phyloP scores from a whole-genome alignment of 2,113 vertebrate species.

The human region DNA sequence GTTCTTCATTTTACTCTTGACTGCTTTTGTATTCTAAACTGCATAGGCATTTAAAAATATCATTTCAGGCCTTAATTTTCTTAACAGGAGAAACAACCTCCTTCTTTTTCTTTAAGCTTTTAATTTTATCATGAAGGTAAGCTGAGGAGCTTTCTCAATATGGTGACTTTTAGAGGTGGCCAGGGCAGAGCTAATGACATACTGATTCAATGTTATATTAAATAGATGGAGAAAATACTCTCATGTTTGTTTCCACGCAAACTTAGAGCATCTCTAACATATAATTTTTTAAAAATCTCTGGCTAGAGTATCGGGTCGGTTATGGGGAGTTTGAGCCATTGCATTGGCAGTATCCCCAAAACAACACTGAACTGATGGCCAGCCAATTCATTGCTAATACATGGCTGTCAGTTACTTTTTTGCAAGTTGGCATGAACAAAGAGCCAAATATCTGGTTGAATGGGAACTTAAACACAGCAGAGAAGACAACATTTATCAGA shows the following conservation, averaged over 20 bases:
- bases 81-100: constrained; percentile 91
- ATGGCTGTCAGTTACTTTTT: constrained; percentile 92
- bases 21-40: constrained; percentile 91
- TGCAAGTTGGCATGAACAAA: constrained; percentile 94
- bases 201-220: constrained; percentile 91
- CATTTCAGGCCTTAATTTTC: constrained; percentile 94
- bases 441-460: constrained; percentile 91
- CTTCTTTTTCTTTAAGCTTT: constrained; percentile 94
- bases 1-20: constrained; percentile 94
- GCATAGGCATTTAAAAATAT: constrained; percentile 93
- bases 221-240: constrained; percentile 92
- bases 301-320: not conserved
- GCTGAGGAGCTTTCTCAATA: constrained; percentile 91
- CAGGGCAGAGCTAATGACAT: constrained; percentile 90
- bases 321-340: constrained; percentile 88
- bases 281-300: constrained; percentile 82
- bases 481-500: constrained; percentile 91
- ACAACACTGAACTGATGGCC: constrained; percentile 91
- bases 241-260: constrained; percentile 93
- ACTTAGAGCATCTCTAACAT: constrained; percentile 93
- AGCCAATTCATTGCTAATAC: constrained; percentile 90
- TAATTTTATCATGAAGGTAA: constrained; percentile 91
- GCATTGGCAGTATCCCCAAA: constrained; percentile 92
- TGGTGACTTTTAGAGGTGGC: constrained; percentile 91
- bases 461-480: constrained; percentile 91